Conservation (phyloP, 2,113 vertebrate genomes). For the Gallinago undulata region DNA sequence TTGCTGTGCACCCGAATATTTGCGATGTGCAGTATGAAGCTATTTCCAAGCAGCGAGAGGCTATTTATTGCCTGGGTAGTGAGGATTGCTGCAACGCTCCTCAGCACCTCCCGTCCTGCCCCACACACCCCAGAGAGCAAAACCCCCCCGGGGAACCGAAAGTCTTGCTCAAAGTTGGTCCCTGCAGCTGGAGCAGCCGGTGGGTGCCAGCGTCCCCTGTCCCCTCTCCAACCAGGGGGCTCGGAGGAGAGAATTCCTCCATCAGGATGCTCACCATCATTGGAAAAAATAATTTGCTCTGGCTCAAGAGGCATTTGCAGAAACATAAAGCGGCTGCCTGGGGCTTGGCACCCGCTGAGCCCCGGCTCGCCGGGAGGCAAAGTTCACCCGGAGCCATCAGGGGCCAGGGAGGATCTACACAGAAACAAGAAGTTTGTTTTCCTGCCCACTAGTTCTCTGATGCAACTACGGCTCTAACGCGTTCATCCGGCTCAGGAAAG, state of each 20-base stretch:
- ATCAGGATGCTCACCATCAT: fast-evolving
- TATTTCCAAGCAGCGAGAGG: background rate
- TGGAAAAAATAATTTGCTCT: background rate
- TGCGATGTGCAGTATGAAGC: fast-evolving
- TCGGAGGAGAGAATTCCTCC: background rate
- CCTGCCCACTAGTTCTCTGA: background rate
- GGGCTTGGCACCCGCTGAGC: background rate
- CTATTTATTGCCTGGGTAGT: fast-evolving
- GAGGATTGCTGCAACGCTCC: background rate
- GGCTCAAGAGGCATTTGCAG: background rate
- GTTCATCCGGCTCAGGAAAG: fast-evolving
- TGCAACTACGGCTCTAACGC: background rate
- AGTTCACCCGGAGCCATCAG: background rate
- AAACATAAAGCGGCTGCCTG: background rate
- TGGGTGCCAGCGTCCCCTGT: fast-evolving
- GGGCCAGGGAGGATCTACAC: background rate
- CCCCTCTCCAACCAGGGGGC: background rate
- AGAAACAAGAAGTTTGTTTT: background rate
- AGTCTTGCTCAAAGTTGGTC: background rate
- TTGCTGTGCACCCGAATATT: background rate
- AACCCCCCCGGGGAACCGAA: background rate
- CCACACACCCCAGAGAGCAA: background rate
- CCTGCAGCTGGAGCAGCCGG: background rate
- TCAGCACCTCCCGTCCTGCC: background rate
- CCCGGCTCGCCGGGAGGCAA: background rate